Base-by-base conservation (phyloP, 2,888 invertebrate species). In the Nomada hirtipes region DNA sequence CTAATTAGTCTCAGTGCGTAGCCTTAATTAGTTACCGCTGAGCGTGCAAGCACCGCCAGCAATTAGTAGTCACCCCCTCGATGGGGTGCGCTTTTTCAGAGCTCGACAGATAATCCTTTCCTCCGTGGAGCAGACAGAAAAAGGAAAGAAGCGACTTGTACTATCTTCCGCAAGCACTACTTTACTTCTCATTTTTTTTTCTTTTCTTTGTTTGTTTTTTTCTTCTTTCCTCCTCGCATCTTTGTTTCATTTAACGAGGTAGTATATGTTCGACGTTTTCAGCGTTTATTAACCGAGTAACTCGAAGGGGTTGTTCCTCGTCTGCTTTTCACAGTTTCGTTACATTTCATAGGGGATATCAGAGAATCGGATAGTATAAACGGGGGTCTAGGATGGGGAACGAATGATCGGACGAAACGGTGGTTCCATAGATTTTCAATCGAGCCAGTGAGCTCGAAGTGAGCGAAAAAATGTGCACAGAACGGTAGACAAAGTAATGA, bases 1-100 rank as follows among this genome's bases (percentile, higher is more conserved):
- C 87, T 88, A 88, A 90, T 90, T 88, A 90, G 87, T 87, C 87
- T 88, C 87, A 89, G 88, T 91, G 90, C 89, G 91, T 90, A 90
- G 91, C 90, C 86, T 92, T 91, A 91, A 92, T 92, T 92, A 92
- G 92, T 92, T 91, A 92, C 92, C 91, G 89, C 90, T 91, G 90
- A 91, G 91, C 91, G 91, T 86, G 88, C 91, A 90, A 91, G 91
- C 91, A 92, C 90, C 90, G 89, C 89, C 90, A 90, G 86, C 85
- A 88, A 84, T 86, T 83, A 84, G 88, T 86, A 82, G 87, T 84
- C 86, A 74, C 77, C 82, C 80, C 57, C 79, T 74, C 65, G 81
- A 79, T 72, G 77, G 81, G 80, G 79, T 82, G 83, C 77, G 76
- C 85, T 86, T 82, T 77, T 76, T 85, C 29, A 84, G 76, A 86